phyloP scores from a whole-genome alignment of 2,888 invertebrate species.

The Agrotis puta region DNA sequence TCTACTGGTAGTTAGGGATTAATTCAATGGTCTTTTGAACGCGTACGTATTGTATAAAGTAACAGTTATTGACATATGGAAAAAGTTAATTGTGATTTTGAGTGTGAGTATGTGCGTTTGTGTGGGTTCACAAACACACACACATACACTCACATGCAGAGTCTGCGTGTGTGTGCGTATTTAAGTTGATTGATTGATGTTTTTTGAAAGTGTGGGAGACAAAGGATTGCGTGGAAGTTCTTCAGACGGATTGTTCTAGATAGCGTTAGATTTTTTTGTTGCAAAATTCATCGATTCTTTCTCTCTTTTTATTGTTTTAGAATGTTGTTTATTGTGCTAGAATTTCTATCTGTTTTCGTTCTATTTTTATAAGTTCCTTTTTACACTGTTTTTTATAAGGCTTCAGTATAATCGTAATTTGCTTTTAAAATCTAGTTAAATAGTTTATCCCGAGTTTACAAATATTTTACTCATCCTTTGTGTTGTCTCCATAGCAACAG shows the following conservation, averaged over 20 bases:
- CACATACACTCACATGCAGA: too few relatives aligned
- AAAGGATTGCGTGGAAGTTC: conserved; percentile 39
- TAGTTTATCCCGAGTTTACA: too few relatives aligned
- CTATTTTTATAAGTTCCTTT: too few relatives aligned
- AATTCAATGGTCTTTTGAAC: conserved; percentile 58
- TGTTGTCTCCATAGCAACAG: too few relatives aligned
- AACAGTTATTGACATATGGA: conserved; percentile 69
- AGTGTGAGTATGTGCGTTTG: not conserved
- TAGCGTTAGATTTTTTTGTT: not conserved
- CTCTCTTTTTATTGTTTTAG: too few relatives aligned
- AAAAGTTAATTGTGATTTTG: conserved; percentile 62
- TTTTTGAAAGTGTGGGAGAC: conserved; percentile 59
- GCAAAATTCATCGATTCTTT: too few relatives aligned
- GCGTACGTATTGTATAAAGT: conserved; percentile 57
- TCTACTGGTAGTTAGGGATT: conserved; percentile 79
- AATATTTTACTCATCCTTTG: too few relatives aligned
- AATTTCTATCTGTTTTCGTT: not conserved
- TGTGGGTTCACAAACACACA: too few relatives aligned
- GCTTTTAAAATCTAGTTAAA: too few relatives aligned
- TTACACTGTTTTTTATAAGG: too few relatives aligned
- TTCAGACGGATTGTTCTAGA: conserved; percentile 16
- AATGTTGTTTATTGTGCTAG: not conserved
- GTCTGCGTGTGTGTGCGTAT: conserved; percentile 15
- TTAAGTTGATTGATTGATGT: conserved; percentile 60
- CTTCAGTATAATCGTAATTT: too few relatives aligned